A percentile compares a stretch with the other conserved stretches of the same genome.
phyloP scores from a whole-genome alignment of 2,113 vertebrate genomes.

The Excalfactoria chinensis region DNA sequence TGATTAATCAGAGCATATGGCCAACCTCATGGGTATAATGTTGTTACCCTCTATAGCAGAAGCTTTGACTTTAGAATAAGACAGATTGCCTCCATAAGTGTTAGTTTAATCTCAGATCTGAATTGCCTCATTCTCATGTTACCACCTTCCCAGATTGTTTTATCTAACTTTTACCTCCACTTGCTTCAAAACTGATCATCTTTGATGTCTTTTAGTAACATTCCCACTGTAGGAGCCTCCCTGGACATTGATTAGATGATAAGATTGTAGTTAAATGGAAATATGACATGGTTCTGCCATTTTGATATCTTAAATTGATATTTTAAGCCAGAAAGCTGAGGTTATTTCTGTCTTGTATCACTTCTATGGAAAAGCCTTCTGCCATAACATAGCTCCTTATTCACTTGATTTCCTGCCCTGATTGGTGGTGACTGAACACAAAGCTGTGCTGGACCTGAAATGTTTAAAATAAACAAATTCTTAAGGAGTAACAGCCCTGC shows the following conservation, averaged over 20 bases:
- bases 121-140: conserved; percentile 49
- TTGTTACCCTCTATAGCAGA: conserved; percentile 52
- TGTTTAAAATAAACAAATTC: background rate
- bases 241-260: background rate
- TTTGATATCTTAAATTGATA: background rate
- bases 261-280: conserved; percentile 7
- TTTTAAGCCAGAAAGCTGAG: background rate
- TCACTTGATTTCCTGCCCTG: background rate
- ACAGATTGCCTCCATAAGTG: conserved; percentile 49
- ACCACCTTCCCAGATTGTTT: background rate
- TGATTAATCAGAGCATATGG: conserved; percentile 68
- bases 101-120: conserved; percentile 62
- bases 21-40: conserved; percentile 49
- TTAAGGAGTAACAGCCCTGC: background rate
- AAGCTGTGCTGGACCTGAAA: background rate
- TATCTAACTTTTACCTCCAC: conserved; percentile 51
- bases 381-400: background rate
- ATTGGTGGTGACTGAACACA: background rate
- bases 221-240: background rate
- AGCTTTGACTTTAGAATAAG: conserved; percentile 61
- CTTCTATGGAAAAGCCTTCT: background rate
- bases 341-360: background rate
- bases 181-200: conserved; percentile 23
- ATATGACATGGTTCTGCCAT: background rate
- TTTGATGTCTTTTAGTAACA: conserved; percentile 24